Conservation (phyloP, 2,113 vertebrate species). For the Leptosomus discolor region DNA sequence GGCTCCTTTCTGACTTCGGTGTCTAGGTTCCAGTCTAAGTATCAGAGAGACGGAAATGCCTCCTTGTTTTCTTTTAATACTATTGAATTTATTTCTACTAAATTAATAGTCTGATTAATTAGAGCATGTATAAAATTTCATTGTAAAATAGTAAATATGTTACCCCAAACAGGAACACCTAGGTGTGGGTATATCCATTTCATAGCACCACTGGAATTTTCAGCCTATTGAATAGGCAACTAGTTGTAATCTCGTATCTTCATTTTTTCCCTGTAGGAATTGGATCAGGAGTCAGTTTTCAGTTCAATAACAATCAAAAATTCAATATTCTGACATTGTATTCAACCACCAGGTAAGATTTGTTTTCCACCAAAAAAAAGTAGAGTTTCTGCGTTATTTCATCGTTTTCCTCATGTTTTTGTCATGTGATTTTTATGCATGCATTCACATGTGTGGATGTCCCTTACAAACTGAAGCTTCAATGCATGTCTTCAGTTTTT, state of each 20-base stretch:
- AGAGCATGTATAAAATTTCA: neutral
- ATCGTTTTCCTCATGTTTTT: neutral
- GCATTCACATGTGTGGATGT: neutral
- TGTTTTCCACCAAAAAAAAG: neutral
- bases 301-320: constrained; percentile 73
- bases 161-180: neutral
- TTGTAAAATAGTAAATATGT: neutral
- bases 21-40: neutral
- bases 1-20: neutral
- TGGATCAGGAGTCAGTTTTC: constrained; percentile 86
- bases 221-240: neutral
- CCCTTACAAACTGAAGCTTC: neutral
- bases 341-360: constrained; percentile 81
- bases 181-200: neutral
- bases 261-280: constrained; percentile 69
- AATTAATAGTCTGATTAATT: neutral
- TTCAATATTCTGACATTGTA: constrained; percentile 84
- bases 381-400: neutral
- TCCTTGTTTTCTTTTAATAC: neutral
- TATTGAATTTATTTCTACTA: neutral
- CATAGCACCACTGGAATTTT: neutral
- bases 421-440: neutral
- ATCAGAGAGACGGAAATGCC: neutral
- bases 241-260: neutral
- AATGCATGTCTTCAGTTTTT: neutral